These are phyloP conservation scores for Mallotus villosus DNA, from an alignment of 2,797 vertebrate species.

Conservation along the genomic window DNA sequence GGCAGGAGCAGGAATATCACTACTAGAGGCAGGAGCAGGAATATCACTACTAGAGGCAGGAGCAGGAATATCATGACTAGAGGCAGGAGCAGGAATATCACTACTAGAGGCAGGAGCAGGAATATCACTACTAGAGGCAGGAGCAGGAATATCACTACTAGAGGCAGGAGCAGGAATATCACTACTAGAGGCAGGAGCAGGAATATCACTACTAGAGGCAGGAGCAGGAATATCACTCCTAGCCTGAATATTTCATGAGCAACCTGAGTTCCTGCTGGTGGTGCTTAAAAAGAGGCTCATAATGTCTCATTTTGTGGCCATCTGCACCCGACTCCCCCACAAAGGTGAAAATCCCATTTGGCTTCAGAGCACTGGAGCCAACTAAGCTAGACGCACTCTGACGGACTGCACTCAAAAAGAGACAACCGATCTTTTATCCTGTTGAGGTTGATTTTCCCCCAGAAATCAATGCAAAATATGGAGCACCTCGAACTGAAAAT, in stretches of 20 bases:
- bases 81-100: no score
- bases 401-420: constrained; percentile 7
- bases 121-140: no score
- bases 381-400: constrained; percentile 8
- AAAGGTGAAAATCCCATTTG: constrained; percentile 52
- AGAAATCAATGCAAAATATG: constrained; percentile 25
- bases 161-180: no score
- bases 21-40: no score
- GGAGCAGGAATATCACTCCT: constrained; percentile 47
- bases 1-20: no score
- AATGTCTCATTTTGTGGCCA: constrained; percentile 52
- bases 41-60: no score
- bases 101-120: no score
- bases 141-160: no score
- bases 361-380: constrained; percentile 40
- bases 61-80: no score
- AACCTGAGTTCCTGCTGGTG: constrained; percentile 56
- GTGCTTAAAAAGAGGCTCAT: constrained; percentile 48
- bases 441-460: constrained; percentile 15
- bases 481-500: constrained; percentile 20
- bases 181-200: no score
- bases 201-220: no score
- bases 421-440: constrained; percentile 13
- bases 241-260: constrained; percentile 63
- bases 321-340: constrained; percentile 44